Evolutionary conservation across 1,140 invertebrate genomes (phyloP).

Genomic region (Amyelois transitella): DNA sequence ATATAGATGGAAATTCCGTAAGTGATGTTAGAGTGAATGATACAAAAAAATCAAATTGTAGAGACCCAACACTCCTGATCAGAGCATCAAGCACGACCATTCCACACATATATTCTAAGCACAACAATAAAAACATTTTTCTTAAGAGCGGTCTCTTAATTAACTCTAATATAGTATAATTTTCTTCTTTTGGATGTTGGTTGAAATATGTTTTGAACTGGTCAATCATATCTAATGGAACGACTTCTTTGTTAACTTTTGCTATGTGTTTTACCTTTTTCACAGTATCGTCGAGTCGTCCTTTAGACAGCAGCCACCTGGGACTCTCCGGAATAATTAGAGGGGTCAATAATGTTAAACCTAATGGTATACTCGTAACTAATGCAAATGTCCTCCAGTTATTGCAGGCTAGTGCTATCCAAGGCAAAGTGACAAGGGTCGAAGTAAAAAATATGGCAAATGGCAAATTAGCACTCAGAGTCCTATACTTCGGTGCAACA

Average conservation of each 20-base stretch:
- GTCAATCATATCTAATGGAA: conserved; percentile 40
- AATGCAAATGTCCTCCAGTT: conserved; percentile 81
- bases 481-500: conserved; percentile 77
- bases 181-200: conserved; percentile 23
- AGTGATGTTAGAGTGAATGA: conserved; percentile 53
- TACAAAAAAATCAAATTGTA: conserved; percentile 51
- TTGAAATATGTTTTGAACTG: conserved; percentile 35
- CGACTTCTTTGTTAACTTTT: conserved; percentile 43
- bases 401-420: conserved; percentile 78
- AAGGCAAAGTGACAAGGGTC: conserved; percentile 76
- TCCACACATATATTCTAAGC: conserved; percentile 43
- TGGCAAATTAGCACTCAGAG: conserved; percentile 76
- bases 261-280: conserved; percentile 68
- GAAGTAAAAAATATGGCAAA: conserved; percentile 79
- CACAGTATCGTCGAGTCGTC: conserved; percentile 78
- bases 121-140: conserved; percentile 43
- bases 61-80: conserved; percentile 40
- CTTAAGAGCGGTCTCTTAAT: conserved; percentile 35
- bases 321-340: conserved; percentile 83
- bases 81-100: conserved; percentile 45
- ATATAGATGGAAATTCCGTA: conserved; percentile 51
- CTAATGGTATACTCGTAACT: conserved; percentile 69
- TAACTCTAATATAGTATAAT: conserved; percentile 32
- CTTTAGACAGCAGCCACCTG: conserved; percentile 81
- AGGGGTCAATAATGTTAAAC: conserved; percentile 51